Percentiles rank a stretch among this genome's conserved stretches.
Conservation (phyloP, 2,888 invertebrate species). For the Cephalotes varians region DNA sequence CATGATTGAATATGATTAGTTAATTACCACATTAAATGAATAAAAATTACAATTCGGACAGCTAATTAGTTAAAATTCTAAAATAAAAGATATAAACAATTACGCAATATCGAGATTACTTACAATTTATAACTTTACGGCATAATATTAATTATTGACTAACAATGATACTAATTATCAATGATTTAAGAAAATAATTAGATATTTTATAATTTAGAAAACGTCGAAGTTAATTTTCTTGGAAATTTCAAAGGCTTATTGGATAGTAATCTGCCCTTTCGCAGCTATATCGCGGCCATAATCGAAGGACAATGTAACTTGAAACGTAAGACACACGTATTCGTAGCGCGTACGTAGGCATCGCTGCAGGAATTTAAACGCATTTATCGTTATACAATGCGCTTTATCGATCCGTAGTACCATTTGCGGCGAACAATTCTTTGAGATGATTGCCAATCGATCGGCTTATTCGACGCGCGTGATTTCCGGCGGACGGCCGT, state of each 20-base stretch:
- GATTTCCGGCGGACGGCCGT: conserved; percentile 69
- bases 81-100: neutral
- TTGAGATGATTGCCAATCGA: conserved; percentile 54
- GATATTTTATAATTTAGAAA: neutral
- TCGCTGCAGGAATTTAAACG: conserved; percentile 62
- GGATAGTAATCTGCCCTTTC: neutral
- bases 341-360: conserved; percentile 48
- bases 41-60: neutral
- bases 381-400: conserved; percentile 67
- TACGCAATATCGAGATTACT: neutral
- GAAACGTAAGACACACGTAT: conserved; percentile 49
- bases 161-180: neutral
- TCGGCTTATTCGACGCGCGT: conserved; percentile 64
- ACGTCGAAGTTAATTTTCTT: neutral
- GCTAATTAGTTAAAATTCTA: neutral
- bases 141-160: neutral
- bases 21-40: conserved; percentile 14
- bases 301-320: conserved; percentile 57
- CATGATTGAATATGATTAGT: neutral
- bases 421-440: conserved; percentile 60
- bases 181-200: neutral
- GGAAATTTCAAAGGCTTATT: neutral
- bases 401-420: conserved; percentile 65
- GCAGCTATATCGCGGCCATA: neutral
- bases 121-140: no score